phyloP scores from a whole-genome alignment of 2,797 vertebrate genomes.

The Okamejei kenojei region DNA sequence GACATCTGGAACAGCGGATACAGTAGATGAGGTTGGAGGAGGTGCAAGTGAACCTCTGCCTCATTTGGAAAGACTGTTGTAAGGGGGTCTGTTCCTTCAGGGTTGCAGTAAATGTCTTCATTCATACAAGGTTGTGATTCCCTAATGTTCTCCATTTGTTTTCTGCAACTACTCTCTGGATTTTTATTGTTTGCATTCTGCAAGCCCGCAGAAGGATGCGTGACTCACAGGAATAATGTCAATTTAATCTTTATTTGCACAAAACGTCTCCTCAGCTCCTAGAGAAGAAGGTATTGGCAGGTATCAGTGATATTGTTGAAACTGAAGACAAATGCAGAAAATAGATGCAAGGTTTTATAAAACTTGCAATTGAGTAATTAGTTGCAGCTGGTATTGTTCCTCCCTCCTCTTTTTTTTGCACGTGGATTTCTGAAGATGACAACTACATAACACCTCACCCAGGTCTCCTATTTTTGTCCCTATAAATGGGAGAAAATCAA shows the following conservation, averaged over 20 bases:
- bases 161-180: background rate
- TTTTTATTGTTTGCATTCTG: background rate
- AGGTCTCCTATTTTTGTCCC: background rate
- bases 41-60: too few species aligned
- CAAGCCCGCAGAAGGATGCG: background rate
- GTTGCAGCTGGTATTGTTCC: background rate
- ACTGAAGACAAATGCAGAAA: background rate
- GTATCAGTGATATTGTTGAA: background rate
- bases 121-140: background rate
- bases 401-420: background rate
- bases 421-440: background rate
- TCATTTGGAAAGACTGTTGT: too few species aligned
- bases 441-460: background rate
- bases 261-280: background rate
- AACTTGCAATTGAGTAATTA: background rate
- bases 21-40: too few species aligned
- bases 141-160: slow-evolving; percentile 4
- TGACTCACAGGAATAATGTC: background rate
- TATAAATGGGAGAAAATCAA: background rate
- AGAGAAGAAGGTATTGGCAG: background rate
- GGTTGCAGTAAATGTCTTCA: background rate
- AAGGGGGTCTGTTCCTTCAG: background rate
- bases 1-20: too few species aligned
- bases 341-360: background rate
- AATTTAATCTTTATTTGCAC: background rate